Base-by-base conservation (phyloP, 2,797 vertebrate species). In the Megaceryle alcyon region DNA sequence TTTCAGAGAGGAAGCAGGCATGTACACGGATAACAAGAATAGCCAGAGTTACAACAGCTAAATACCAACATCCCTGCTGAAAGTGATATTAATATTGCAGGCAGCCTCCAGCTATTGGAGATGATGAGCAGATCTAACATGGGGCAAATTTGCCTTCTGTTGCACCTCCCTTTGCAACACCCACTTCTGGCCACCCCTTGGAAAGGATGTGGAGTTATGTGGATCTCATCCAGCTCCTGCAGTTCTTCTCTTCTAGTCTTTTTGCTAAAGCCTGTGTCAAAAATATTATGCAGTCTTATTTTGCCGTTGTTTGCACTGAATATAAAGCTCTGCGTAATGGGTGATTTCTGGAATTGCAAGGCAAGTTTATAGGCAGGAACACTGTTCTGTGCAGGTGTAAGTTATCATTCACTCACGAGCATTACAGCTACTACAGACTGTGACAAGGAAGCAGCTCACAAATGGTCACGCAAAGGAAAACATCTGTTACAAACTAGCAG, bases 401-500 rank as follows among this genome's bases (percentile, higher is more conserved):
- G 90, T 17, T 54, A 95, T 93, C 95, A 89, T 76, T 97, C 92
- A 89, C 61, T 85, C 16, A 82, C 3, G 1, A 93, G 88, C 86
- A 1, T 39, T 23, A 57, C 81, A 61, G 82, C 90, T 81, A 51
- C 93, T 77, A 8, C 90, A 60, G 88, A 12, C 86, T 41, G 83
- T 95, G 86, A 95, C 95, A 79, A 79, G 79, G 92, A 95, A 94
- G 94, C 91, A 87, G 85, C 92, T 92, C 92, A 2, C 94, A 92
- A 94, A 93, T 39, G 92, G 91, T 65, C 88, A 89, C 4, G 23
- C 29, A 5, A 96, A 94, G 88, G 88, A 87, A 96, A 96, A 97
- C 94, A 96, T 95, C 94, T 93, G 94, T 85, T 96, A 44, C 6
- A 5, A 82, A 18, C 83, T 80, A 85, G 92, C 93, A 93, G 94